Base-by-base conservation (phyloP, 64 coral and sea anemone genomes). In the Trachythela sp. region DNA sequence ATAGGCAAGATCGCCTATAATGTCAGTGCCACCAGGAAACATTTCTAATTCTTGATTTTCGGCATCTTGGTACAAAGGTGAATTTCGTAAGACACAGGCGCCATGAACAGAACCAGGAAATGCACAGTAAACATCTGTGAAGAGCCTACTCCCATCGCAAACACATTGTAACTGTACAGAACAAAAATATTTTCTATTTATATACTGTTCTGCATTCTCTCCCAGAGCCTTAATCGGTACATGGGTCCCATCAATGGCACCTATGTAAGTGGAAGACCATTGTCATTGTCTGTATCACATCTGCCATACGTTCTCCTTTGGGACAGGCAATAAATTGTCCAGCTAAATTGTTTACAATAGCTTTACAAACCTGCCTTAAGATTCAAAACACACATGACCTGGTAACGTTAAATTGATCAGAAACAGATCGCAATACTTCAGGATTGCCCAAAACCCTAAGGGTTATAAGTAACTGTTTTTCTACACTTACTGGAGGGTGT, bases 91-190 rank as follows among this genome's bases (percentile, higher is more conserved):
- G 54, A 88, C 85, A 27, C 49, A 76, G 35, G 91, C 91, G 48
- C 88, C 91, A 40, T 92, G 87, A 40, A 88, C 86, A 88, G 83
- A 50, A 8, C 87, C 83, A 83, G 76, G 91, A 48, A 56, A 92
- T 30, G 85, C 56, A 84, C 91, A 89, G n/a, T 92, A 85, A 71
- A 92, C 91, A 85, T 89, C 91, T 7, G 86, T 92, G 48, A 92
- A 92, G 84, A 88, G 22, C 33, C 83, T 88, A 39, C 89, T 86
- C 36, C 42, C 49, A 48, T 92, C 91, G 71, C 87, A 92, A 6
- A 92, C 91, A 60, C 54, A 34, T 85, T 92, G 91, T 45, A 92
- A 54, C 59, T 88, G 48, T 70, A 92, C 67, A 32, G 91, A 92
- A 49, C 88, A 86, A 88, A 92, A 92, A 18, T 64, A 83, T 33